Evolutionary conservation across 2,113 vertebrate species (phyloP), one percentile per base, ranked within the genome.

Genomic region (Eurystomus gularis): DNA sequence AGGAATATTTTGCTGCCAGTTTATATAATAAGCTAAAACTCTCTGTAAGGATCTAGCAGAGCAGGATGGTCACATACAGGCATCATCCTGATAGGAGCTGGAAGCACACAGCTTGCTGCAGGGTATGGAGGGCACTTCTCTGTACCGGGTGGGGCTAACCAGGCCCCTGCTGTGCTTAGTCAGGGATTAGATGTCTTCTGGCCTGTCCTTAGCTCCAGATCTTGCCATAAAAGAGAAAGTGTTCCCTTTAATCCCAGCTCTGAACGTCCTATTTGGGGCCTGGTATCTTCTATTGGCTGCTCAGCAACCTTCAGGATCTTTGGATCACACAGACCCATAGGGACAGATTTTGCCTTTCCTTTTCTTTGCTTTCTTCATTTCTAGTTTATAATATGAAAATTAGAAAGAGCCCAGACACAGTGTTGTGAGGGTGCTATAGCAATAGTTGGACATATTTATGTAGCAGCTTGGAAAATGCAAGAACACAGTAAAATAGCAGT

Each of bases 171-270:
- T 57, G 39, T 85, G 49, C 71, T 93, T 83, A 83, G 71, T 65
- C 66, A 77, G 71, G 42, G 64, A 82, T 91, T 90, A 66, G n/a
- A 37, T 54, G 82, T 54, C 73, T 55, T 72, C 10, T 25, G 76
- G 80, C 48, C 52, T 82, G 48, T 60, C 69, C 10, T 75, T 72
- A 84, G 73, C 66, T 65, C 33, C 83, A 76, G 66, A 39, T 65
- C 86, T 81, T 88, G 52, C 69, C 35, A 14, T 6, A 75, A 75
- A 95, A 95, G 79, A 31, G 61, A 93, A 96, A 93, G 88, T 76
- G 62, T 68, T 81, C 52, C 65, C 19, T 90, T 86, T 93, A 95
- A 90, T 95, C 86, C 60, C 62, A 72, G 66, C 52, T 51, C 65
- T 48, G 64, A 86, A 55, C 10, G 62, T 39, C n/a, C 21, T 75